Conservation (phyloP, 2,113 vertebrate species). For the Odontophorus gujanensis region DNA sequence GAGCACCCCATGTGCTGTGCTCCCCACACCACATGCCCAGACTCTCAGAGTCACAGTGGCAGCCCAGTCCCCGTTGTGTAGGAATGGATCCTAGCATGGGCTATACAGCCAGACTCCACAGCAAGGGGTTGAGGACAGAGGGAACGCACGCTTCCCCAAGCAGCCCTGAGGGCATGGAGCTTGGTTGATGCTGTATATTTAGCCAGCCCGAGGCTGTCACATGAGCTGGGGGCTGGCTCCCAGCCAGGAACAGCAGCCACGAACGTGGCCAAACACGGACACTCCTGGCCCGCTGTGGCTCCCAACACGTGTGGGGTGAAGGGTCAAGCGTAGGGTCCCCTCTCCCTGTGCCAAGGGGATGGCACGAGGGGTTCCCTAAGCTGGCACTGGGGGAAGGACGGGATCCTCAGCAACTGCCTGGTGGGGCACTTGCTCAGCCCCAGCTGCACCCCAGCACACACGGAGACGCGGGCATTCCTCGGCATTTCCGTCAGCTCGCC, state of each 20-base stretch:
- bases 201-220: not conserved
- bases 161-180: accelerated
- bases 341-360: accelerated
- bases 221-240: constrained; percentile 1
- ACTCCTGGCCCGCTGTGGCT: not conserved
- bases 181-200: not conserved
- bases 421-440: accelerated
- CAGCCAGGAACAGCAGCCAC: constrained; percentile 32
- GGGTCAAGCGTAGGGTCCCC: not conserved
- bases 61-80: not conserved
- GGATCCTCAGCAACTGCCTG: not conserved
- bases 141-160: accelerated
- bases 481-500: constrained; percentile 39
- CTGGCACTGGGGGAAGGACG: not conserved
- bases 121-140: accelerated
- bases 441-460: not conserved
- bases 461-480: constrained; percentile 35
- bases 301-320: not conserved
- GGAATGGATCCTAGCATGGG: accelerated
- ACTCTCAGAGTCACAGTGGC: accelerated
- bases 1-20: not conserved
- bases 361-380: not conserved
- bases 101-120: not conserved
- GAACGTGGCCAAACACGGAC: not conserved
- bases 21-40: accelerated